phyloP scores from a whole-genome alignment of 64 coral and sea anemone species.

The Exaiptasia diaphana region DNA sequence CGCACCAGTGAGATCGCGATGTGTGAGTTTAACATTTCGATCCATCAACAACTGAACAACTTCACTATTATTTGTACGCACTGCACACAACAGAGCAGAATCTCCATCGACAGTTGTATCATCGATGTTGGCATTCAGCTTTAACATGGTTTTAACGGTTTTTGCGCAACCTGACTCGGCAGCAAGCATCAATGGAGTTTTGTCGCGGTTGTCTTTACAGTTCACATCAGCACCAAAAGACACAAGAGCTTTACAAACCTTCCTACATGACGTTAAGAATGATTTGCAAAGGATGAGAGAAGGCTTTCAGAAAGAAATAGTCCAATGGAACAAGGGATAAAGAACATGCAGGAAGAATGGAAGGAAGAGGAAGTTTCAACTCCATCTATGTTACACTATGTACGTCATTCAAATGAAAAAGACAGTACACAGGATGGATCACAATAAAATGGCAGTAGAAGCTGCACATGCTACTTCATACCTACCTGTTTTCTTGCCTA shows the following conservation, averaged over 20 bases:
- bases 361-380: background rate
- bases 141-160: constrained; percentile 27
- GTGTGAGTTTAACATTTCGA: constrained; percentile 3
- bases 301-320: background rate
- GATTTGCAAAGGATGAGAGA: background rate
- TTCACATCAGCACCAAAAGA: constrained; percentile 64
- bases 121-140: constrained; percentile 55
- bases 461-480: background rate
- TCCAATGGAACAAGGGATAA: background rate
- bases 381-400: background rate
- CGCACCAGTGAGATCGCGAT: background rate
- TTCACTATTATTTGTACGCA: background rate
- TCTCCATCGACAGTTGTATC: background rate
- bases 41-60: constrained; percentile 61
- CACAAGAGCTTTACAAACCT: constrained; percentile 50
- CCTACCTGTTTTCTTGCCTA: constrained; percentile 36
- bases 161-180: constrained; percentile 24
- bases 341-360: background rate
- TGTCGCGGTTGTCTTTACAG: constrained; percentile 44
- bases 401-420: background rate
- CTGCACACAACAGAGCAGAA: constrained; percentile 60
- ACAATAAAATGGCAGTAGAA: background rate
- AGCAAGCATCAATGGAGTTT: constrained; percentile 69
- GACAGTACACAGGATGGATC: background rate
- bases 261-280: constrained; percentile 5